Base-by-base conservation (phyloP, 2,113 vertebrate species). In the Laterallus jamaicensis region DNA sequence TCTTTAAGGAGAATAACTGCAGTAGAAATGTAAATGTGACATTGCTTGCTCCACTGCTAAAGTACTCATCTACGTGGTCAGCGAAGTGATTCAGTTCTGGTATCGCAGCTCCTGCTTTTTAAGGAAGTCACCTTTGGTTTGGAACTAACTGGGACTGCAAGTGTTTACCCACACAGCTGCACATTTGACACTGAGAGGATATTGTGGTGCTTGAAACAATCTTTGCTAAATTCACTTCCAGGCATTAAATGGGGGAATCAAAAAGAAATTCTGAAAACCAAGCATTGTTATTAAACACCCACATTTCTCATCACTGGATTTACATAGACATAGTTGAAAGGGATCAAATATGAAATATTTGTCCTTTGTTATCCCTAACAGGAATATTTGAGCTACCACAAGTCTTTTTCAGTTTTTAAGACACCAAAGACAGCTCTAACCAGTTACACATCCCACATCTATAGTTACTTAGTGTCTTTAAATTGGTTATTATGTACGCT, bases 101-200 rank as follows among this genome's bases (percentile, higher is more conserved):
- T 59, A 31, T 4, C 44, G 37, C 16, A 58, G 8, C 2, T 89
- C 39, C 40, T 59, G 11, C 21, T 74, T 80, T n/a, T 62, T 62
- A 63, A 74, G 37, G 59, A 50, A 47, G 14, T 24, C 22, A 31
- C 4, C 5, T 24, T 50, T 68, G 5, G 4, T 59, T 78, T 68
- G 20, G 56, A 88, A 26, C 16, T 29, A 14, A 78, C 39, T 3
- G 64, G 10, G 8, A 29, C 26, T 28, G 25, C 39, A 83, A 50
- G 40, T n/a, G 1, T 40, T 89, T 66, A 54, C 12, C 29, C 35
- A 21, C 9, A 32, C 4, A 26, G 14, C 4, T 2, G 0, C 35
- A n/a, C 10, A 12, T 1, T 29, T 15, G 71, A 58, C 15, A 66
- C 0, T 0, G 49, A 88, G 13, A 39, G 28, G 39, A 7, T 40